Percentiles rank a stretch among this genome's conserved stretches.
Evolutionary conservation across 1,140 invertebrate species (phyloP).

Genomic region (Cyrtorhinus lividipennis): DNA sequence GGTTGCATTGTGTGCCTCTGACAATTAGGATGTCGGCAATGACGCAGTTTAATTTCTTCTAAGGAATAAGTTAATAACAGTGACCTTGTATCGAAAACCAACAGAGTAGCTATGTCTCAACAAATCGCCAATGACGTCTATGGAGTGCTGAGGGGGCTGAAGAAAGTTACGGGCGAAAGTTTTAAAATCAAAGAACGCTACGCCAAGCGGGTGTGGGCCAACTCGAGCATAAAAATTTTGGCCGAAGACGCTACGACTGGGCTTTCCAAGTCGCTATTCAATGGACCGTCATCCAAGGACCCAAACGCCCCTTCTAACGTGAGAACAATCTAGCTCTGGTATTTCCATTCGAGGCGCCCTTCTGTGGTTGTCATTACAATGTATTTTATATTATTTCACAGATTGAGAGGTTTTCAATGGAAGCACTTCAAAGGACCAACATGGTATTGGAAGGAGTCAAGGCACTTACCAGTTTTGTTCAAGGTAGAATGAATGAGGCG

Average conservation of each 20-base stretch:
- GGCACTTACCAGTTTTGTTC: conserved; percentile 23
- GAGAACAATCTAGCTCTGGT: not conserved
- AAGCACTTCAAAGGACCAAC: conserved; percentile 28
- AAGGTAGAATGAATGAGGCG: conserved; percentile 9
- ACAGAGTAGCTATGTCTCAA: no score
- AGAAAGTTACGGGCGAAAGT: conserved; percentile 41
- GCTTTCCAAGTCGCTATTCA: not conserved
- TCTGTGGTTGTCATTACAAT: not conserved
- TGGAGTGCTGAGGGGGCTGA: conserved; percentile 42
- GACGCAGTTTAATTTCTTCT: no score
- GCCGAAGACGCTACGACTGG: not conserved
- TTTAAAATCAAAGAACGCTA: conserved; percentile 39
- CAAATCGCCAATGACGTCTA: conserved; percentile 37
- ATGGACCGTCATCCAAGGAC: not conserved
- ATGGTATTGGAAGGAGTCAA: conserved; percentile 30
- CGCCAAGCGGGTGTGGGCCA: conserved; percentile 41
- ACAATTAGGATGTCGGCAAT: no score
- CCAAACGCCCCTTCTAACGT: not conserved
- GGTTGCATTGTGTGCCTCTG: no score
- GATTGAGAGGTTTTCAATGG: conserved; percentile 19
- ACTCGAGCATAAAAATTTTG: conserved; percentile 40
- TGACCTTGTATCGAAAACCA: no score
- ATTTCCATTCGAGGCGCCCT: not conserved
- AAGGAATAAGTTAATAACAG: no score
- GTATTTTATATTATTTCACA: not conserved